These are phyloP conservation scores for Grallaria varia DNA, from an alignment of 2,113 vertebrate species.

Conservation along the genomic window DNA sequence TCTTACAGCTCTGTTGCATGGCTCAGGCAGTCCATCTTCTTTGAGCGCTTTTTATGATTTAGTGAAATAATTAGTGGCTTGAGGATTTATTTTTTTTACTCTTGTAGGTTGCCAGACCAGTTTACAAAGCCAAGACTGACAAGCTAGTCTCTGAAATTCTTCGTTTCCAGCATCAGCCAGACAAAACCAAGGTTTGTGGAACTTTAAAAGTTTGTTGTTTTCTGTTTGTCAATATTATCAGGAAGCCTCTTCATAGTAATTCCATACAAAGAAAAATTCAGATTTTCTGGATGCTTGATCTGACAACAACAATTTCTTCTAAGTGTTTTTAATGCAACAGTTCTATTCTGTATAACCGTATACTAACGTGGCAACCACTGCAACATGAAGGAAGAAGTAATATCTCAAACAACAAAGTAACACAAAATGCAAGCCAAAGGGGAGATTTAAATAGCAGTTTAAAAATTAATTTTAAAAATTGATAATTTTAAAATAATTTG, in stretches of 20 bases:
- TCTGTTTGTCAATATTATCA: neutral
- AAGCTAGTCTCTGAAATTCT: constrained; percentile 70
- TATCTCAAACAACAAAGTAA: neutral
- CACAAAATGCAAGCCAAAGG: neutral
- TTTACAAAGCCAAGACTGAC: constrained; percentile 63
- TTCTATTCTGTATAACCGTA: neutral
- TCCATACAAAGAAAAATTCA: neutral
- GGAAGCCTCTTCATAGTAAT: neutral
- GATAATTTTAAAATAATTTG: neutral
- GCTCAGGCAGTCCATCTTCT: neutral
- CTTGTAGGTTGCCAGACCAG: constrained; percentile 75
- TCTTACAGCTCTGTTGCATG: neutral
- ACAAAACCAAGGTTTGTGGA: constrained; percentile 53
- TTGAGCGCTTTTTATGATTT: neutral
- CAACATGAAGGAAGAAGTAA: neutral
- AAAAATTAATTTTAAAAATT: neutral
- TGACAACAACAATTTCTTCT: neutral
- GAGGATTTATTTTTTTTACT: neutral
- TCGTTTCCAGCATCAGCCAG: constrained; percentile 67
- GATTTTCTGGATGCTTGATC: neutral
- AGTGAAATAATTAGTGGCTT: neutral
- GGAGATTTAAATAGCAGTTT: neutral
- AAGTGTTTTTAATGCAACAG: neutral
- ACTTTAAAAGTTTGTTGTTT: neutral
- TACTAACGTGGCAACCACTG: neutral